Conservation (phyloP, 2,113 vertebrate species). For the Anser brachyrhynchus region DNA sequence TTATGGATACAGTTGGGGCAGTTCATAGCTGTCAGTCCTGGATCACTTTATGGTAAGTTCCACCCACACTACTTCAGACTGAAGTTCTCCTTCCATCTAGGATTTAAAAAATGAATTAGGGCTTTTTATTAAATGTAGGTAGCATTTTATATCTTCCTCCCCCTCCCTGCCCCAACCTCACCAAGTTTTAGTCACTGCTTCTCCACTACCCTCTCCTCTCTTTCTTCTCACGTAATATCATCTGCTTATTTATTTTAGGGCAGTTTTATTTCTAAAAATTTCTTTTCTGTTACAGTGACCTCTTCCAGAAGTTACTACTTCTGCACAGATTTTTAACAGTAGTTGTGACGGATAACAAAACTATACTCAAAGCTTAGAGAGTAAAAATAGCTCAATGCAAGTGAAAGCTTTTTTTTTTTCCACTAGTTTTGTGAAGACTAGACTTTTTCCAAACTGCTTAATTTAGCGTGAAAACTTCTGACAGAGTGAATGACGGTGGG, state of each 20-base stretch:
- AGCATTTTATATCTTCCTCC: neutral
- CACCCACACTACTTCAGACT: conserved; percentile 64
- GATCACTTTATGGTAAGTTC: conserved; percentile 73
- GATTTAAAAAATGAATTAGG: conserved; percentile 49
- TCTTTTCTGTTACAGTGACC: neutral
- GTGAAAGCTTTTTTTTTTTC: neutral
- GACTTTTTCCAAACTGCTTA: neutral
- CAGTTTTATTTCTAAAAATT: neutral
- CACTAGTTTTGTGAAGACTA: neutral
- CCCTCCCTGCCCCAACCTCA: fast-evolving
- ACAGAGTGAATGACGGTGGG: neutral
- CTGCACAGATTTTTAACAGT: neutral
- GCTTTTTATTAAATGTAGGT: neutral
- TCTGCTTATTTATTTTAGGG: neutral
- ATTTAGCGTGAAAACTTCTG: neutral
- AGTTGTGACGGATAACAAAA: neutral
- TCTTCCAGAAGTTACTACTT: neutral
- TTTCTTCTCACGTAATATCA: neutral
- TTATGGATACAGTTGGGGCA: conserved; percentile 73
- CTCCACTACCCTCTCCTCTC: neutral
- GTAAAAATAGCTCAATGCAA: neutral
- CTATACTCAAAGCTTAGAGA: neutral
- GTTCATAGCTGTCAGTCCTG: conserved; percentile 74
- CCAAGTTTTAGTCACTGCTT: neutral
- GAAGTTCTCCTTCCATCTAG: conserved; percentile 65